Evolutionary conservation across 2,797 vertebrate species (phyloP).

Genomic region (Lepilemur ruficaudatus): DNA sequence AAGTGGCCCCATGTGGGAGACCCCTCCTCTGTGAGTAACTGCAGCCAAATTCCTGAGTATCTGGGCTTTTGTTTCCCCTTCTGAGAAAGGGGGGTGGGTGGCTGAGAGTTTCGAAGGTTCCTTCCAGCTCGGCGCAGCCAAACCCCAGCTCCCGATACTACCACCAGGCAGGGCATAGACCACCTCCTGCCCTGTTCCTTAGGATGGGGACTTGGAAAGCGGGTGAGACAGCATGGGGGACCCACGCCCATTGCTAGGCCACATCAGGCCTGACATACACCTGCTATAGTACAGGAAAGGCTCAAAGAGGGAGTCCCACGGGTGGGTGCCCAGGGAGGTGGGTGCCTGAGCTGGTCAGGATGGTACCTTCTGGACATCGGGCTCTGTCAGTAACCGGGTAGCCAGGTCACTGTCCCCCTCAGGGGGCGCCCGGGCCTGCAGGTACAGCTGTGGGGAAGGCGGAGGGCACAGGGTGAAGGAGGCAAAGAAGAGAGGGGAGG

Average conservation of each 20-base stretch:
- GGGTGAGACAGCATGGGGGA: background rate
- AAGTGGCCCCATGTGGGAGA: background rate
- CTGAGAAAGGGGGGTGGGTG: background rate
- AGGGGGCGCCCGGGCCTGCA: conserved; percentile 86
- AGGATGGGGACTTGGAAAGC: background rate
- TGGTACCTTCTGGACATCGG: conserved; percentile 93
- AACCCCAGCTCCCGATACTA: conserved; percentile 4
- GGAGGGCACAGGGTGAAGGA: conserved; percentile 55
- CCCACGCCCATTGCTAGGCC: background rate
- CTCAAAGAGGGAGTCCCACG: background rate
- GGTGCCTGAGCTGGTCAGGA: conserved; percentile 52
- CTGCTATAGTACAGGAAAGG: background rate
- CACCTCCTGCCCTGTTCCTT: background rate
- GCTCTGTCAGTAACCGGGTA: conserved; percentile 89
- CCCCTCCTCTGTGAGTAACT: background rate
- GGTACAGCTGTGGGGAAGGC: conserved; percentile 91
- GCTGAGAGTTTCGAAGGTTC: conserved; percentile 74
- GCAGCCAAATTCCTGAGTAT: background rate
- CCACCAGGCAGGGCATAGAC: background rate
- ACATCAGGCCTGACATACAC: background rate
- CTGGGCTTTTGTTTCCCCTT: background rate
- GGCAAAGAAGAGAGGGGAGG: conserved; percentile 20
- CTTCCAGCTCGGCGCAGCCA: conserved; percentile 3
- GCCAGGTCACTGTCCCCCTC: conserved; percentile 88
- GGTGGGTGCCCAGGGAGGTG: conserved; percentile 18